phyloP scores from a whole-genome alignment of 2,113 vertebrate species.

The Microcebus ravelobensis region DNA sequence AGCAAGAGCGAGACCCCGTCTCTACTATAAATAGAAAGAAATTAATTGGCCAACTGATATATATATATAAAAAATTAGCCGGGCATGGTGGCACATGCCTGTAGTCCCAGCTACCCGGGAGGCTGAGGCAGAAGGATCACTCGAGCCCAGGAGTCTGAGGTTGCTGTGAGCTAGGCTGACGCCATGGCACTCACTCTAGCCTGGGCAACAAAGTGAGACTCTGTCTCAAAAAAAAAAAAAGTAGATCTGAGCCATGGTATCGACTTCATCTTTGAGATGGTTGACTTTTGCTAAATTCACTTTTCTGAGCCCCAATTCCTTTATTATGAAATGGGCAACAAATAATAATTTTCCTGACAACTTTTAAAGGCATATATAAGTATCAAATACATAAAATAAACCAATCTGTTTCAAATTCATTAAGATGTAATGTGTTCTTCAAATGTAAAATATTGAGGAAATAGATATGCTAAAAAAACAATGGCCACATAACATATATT shows the following conservation, averaged over 20 bases:
- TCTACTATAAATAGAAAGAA: no score
- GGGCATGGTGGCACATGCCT: no score
- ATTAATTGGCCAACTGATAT: no score
- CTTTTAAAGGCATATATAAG: not conserved
- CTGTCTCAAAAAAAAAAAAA: no score
- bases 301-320: not conserved
- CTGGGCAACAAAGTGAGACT: no score
- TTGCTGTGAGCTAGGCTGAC: no score
- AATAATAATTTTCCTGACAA: not conserved
- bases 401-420: not conserved
- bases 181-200: no score
- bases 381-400: not conserved
- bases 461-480: not conserved
- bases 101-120: no score
- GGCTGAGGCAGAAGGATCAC: no score
- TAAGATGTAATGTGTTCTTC: not conserved
- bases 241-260: fast-evolving
- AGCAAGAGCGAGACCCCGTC: no score
- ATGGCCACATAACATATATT: not conserved
- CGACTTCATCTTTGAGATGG: not conserved
- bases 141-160: no score
- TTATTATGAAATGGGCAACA: not conserved
- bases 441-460: not conserved
- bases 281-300: not conserved
- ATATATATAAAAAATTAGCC: no score